These are phyloP conservation scores for Aleiodes testaceus DNA, from an alignment of 2,888 invertebrate species.

Conservation along the genomic window DNA sequence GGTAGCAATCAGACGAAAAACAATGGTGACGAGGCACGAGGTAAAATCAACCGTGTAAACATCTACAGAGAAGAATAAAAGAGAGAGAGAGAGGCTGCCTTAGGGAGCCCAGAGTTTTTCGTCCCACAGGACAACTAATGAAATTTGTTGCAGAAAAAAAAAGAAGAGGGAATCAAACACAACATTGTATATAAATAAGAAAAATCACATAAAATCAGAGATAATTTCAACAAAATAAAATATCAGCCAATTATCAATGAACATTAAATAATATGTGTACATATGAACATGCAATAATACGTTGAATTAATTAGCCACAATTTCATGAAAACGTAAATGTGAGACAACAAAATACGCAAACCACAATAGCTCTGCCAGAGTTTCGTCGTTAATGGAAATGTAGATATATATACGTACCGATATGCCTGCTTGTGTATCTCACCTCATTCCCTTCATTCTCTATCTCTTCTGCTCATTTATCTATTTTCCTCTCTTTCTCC, in stretches of 20 bases:
- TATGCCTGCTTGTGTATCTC: conserved; percentile 31
- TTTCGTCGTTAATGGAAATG: conserved; percentile 50
- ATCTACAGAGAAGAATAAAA: conserved; percentile 21
- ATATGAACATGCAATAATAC: neutral
- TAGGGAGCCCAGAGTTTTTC: conserved; percentile 34
- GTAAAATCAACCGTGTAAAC: conserved; percentile 52
- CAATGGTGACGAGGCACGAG: conserved; percentile 48
- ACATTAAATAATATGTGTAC: neutral
- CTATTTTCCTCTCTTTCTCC: conserved; percentile 15
- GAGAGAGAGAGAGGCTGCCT: neutral
- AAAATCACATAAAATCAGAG: neutral
- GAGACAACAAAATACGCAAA: conserved; percentile 22
- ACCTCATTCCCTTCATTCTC: conserved; percentile 33
- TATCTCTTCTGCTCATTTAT: conserved; percentile 19
- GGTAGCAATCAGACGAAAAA: conserved; percentile 50
- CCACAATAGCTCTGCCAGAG: conserved; percentile 17
- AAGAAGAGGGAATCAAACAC: neutral
- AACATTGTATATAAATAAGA: neutral
- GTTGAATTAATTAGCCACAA: conserved; percentile 26
- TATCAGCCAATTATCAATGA: neutral
- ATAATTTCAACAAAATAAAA: too few species aligned
- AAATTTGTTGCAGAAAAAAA: conserved; percentile 27
- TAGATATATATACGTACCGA: conserved; percentile 29
- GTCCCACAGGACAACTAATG: conserved; percentile 40
- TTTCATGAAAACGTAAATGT: conserved; percentile 15